phyloP scores from a whole-genome alignment of 1,140 invertebrate genomes.

The Aplysia californica region DNA sequence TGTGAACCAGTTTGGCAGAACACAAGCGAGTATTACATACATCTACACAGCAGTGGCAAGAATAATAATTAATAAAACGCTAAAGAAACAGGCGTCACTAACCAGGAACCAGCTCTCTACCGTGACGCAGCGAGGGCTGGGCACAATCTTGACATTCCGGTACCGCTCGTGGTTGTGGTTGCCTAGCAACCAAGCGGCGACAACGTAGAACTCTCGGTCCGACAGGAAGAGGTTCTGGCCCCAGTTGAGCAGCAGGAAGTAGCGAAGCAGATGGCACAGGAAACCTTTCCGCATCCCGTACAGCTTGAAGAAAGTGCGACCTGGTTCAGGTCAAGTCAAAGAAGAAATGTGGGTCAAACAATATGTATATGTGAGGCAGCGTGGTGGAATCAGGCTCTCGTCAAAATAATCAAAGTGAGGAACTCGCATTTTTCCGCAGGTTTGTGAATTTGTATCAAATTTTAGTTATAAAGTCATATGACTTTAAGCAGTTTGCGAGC shows the following conservation, averaged over 20 bases:
- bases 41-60: no score
- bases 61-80: no score
- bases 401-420: no score
- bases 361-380: no score
- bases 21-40: no score
- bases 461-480: no score
- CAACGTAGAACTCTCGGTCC: constrained; percentile 56
- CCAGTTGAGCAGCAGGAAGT: constrained; percentile 61
- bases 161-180: constrained; percentile 37
- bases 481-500: no score
- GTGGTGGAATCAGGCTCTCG: no score
- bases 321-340: neutral
- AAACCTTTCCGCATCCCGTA: constrained; percentile 61
- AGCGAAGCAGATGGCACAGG: constrained; percentile 55
- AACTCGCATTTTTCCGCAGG: no score
- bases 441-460: no score
- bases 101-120: constrained; percentile 60
- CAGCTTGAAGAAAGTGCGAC: constrained; percentile 46
- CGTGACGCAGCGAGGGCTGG: constrained; percentile 53
- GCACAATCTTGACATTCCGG: constrained; percentile 42
- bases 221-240: constrained; percentile 50
- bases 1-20: no score
- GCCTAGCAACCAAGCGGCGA: constrained; percentile 48
- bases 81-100: neutral
- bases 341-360: no score